A percentile compares a stretch with the other conserved stretches of the same genome.
Evolutionary conservation across 2,113 vertebrate genomes (phyloP).

Genomic region (Cyphomyrus plagiostoma): DNA sequence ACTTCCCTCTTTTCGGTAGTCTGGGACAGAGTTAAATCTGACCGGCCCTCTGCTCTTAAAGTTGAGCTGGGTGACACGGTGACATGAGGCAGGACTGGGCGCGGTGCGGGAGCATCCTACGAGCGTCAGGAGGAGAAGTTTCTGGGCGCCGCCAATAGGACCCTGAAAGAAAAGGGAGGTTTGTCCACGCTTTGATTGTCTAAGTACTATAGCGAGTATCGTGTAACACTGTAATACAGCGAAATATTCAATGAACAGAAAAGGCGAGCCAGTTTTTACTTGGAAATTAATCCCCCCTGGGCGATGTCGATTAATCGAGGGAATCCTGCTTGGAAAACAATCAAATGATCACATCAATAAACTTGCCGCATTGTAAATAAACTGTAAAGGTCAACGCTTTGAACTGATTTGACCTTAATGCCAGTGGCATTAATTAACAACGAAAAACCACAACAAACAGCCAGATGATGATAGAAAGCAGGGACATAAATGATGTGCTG

Average conservation of each 20-base stretch:
- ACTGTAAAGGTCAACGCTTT: not conserved
- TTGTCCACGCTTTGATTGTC: not conserved
- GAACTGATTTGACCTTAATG: not conserved
- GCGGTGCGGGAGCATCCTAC: not conserved
- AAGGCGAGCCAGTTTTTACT: not conserved
- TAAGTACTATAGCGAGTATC: not conserved
- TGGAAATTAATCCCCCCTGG: not conserved
- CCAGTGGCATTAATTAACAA: not conserved
- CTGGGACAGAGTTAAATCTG: not conserved
- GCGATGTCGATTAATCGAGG: not conserved
- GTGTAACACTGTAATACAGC: not conserved
- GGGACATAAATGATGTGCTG: not conserved
- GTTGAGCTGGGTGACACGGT: not conserved
- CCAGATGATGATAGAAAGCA: not conserved
- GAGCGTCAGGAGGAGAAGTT: not conserved
- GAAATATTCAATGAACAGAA: not conserved
- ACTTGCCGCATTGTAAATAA: not conserved
- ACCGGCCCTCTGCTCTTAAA: not conserved
- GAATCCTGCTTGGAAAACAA: not conserved
- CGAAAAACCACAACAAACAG: not conserved
- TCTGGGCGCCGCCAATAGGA: conserved; percentile 17
- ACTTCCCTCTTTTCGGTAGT: not conserved
- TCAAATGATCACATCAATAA: not conserved
- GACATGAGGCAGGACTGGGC: not conserved
- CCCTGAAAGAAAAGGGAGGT: not conserved